Conservation (phyloP, 1,140 invertebrate species). For the Drosophila repletoides region DNA sequence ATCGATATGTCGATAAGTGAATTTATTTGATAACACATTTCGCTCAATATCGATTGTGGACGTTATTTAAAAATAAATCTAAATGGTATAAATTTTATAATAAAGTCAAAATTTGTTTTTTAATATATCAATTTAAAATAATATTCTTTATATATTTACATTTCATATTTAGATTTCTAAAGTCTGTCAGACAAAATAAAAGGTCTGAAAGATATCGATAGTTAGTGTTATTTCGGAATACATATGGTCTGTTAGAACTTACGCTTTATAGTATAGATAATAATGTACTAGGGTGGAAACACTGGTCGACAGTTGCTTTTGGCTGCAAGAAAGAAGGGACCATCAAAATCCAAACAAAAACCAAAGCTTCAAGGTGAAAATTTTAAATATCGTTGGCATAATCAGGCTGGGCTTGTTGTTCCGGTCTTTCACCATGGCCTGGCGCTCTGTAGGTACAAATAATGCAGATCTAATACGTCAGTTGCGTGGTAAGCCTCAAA, state of each 20-base stretch:
- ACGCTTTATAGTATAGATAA: background rate
- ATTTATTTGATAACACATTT: no score
- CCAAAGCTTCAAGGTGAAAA: slow-evolving; percentile 20
- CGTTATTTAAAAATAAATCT: no score
- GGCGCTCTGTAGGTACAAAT: slow-evolving; percentile 92
- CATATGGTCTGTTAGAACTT: background rate
- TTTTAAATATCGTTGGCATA: slow-evolving; percentile 18
- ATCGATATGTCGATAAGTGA: background rate
- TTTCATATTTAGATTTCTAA: no score
- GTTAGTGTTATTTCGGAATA: no score
- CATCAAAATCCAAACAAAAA: slow-evolving; percentile 10
- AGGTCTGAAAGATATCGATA: no score
- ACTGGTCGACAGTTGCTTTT: slow-evolving; percentile 18
- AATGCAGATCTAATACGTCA: slow-evolving; percentile 93
- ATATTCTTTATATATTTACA: no score
- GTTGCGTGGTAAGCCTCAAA: slow-evolving; percentile 87
- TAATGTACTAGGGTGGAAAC: slow-evolving; percentile 7
- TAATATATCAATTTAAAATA: no score
- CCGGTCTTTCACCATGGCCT: slow-evolving; percentile 84
- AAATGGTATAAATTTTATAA: no score
- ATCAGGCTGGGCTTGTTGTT: slow-evolving; percentile 52
- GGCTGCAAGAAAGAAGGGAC: slow-evolving; percentile 2
- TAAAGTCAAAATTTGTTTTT: no score
- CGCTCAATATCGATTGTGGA: no score
- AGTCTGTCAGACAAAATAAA: no score